Evolutionary conservation across 1,140 invertebrate genomes (phyloP), one percentile per base, ranked within the genome.

Genomic region (Heliconius nattereri): DNA sequence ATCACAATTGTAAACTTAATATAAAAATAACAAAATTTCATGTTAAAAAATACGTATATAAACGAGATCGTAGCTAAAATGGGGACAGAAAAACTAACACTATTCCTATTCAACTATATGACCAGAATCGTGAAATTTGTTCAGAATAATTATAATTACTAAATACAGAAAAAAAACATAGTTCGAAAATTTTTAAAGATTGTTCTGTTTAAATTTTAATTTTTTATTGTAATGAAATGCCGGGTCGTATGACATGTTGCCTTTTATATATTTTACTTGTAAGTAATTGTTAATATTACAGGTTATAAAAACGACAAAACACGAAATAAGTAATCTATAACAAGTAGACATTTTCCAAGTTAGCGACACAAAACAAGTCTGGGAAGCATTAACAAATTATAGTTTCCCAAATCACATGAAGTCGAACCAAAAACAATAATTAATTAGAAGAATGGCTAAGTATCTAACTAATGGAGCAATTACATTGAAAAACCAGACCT

Each of bases 391-490:
- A 78, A 85, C 57, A 75, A 81, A 83, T 81, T 29, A 52, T 49
- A 80, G 73, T 52, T 78, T 77, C 78, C 81, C 80, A 81, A 79
- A 75, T n/a, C 37, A 75, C 87, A 84, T 85, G 87, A 88, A 85
- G 87, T 93, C 92, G 88, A 92, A 90, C 87, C 83, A 87, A 89
- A 89, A 91, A 89, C 83, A 86, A 83, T 79, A 87, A 92, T 92
- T 92, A 90, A 81, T 92, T 92, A 91, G 82, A 91, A 92, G 87
- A 93, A 93, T 91, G 87, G 83, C 92, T 93, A 94, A 92, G 91
- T 90, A 83, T 90, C 90, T 93, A 94, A 90, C 91, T 93, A 93
- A 93, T 92, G 89, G 91, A 93, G 91, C 90, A 90, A 91, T 90
- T 88, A 89, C 84, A 89, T 86, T 87, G 84, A 86, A 86, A 85